Evolutionary conservation across 2,888 invertebrate species (phyloP), one percentile per base, ranked within the genome.

Genomic region (Cephus rjabovi): DNA sequence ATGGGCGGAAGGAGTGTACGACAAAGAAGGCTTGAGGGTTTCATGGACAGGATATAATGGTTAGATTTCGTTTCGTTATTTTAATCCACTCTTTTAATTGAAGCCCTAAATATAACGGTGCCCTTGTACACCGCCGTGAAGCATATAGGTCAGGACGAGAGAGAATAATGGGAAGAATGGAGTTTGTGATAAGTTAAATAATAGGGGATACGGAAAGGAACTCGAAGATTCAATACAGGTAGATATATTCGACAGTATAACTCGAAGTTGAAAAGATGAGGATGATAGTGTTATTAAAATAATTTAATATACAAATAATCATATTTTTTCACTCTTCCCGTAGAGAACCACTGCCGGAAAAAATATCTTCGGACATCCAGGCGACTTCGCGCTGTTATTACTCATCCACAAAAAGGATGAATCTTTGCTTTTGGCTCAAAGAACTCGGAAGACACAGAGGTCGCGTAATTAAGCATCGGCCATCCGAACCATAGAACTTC

Each of bases 31-130:
- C 40, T 40, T 40, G 15, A 15, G 40, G 6, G 23, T 56, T 2
- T 56, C 9, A 56, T 23, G 15, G 9, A 56, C 2, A 56, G 40
- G 40, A 23, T 56, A 56, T 9, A 56, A 56, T 56, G 40, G 23
- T 56, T 23, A 9, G 40, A 23, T 75, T 73, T 73, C 78, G 11
- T 68, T 68, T 37, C 12, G 37, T n/a, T 74, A 79, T 83, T 73
- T 77, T 79, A 80, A 83, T 80, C 69, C 76, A 70, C 77, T 76
- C 77, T 79, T 83, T 83, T 83, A 80, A 77, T 79, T 81, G 79
- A 77, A 78, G 70, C 68, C 75, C 69, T 74, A 75, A 80, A 79
- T 77, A 77, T 75, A 79, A 78, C 76, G 69, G 69, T 74, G 34
- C 0, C 33, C 76, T 71, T 71, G 73, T 56, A 56, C 1, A 56